phyloP scores from a whole-genome alignment of 2,888 invertebrate species.

The Zygogramma bicolorata region DNA sequence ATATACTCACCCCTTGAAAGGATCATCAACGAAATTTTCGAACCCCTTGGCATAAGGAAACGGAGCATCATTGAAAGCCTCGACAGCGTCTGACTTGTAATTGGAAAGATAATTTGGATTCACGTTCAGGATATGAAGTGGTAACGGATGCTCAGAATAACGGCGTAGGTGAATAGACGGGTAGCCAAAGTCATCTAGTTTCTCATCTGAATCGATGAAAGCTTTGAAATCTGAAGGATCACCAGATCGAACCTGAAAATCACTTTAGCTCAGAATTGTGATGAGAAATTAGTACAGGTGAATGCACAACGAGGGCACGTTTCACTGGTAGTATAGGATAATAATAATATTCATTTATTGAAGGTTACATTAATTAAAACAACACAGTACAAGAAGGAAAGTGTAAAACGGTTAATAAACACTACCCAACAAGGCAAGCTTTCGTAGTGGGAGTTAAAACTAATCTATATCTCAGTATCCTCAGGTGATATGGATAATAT shows the following conservation, averaged over 20 bases:
- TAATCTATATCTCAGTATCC: too few relatives aligned
- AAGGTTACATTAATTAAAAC: too few relatives aligned
- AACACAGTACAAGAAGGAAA: too few relatives aligned
- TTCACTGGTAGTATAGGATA: too few relatives aligned
- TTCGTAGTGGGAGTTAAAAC: too few relatives aligned
- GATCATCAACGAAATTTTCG: conserved; percentile 25
- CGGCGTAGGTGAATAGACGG: conserved; percentile 24
- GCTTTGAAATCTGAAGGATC: conserved; percentile 23
- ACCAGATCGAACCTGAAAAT: conserved; percentile 7
- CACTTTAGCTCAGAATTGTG: not conserved
- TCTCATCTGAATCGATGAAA: conserved; percentile 13
- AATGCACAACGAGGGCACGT: too few relatives aligned
- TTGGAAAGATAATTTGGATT: conserved; percentile 18
- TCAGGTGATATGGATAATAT: too few relatives aligned
- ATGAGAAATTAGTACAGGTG: not conserved
- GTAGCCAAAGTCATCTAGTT: conserved; percentile 16
- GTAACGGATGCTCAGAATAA: conserved; percentile 29
- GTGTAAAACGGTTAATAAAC: too few relatives aligned
- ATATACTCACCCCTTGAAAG: conserved; percentile 1
- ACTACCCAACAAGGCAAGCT: too few relatives aligned
- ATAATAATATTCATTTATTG: too few relatives aligned
- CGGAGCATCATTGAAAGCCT: conserved; percentile 18
- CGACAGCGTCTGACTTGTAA: conserved; percentile 5
- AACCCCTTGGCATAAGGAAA: conserved; percentile 32
- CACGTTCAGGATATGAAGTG: conserved; percentile 24